phyloP scores from a whole-genome alignment of 2,797 vertebrate species.

The Furcifer pardalis region DNA sequence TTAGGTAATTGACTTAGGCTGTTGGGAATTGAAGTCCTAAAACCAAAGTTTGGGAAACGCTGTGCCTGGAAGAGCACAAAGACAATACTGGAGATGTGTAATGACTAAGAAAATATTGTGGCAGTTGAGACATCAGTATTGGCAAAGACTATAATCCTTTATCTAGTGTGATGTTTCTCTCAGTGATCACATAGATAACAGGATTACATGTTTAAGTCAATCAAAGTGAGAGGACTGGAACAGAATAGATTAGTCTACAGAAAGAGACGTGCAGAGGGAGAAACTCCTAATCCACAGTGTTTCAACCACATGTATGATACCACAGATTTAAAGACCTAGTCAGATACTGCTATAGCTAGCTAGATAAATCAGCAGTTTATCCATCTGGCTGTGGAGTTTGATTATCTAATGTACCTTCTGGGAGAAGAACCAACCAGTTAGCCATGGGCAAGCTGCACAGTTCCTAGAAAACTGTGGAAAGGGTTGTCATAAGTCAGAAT shows the following conservation, averaged over 20 bases:
- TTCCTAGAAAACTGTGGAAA: too few relatives aligned
- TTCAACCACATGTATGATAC: background rate
- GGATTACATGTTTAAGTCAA: background rate
- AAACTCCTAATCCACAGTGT: background rate
- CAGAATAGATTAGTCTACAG: background rate
- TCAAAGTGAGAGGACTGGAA: background rate
- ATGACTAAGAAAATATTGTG: background rate
- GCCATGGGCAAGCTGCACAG: too few relatives aligned
- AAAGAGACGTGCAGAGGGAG: background rate
- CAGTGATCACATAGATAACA: fast-evolving
- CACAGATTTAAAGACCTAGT: too few relatives aligned
- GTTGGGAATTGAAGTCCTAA: too few relatives aligned
- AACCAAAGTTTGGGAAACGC: too few relatives aligned
- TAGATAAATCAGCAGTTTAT: too few relatives aligned
- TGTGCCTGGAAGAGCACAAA: background rate
- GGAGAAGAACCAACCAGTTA: too few relatives aligned
- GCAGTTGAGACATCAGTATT: background rate
- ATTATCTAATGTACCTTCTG: too few relatives aligned
- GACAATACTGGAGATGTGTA: background rate
- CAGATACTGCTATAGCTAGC: too few relatives aligned
- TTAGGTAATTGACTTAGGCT: too few relatives aligned
- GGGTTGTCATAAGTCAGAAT: too few relatives aligned
- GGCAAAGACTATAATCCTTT: background rate
- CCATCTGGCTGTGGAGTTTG: too few relatives aligned
- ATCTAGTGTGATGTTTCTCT: background rate